Evolutionary conservation across 1,140 invertebrate genomes (phyloP).

Genomic region (Kradibia gibbosae): DNA sequence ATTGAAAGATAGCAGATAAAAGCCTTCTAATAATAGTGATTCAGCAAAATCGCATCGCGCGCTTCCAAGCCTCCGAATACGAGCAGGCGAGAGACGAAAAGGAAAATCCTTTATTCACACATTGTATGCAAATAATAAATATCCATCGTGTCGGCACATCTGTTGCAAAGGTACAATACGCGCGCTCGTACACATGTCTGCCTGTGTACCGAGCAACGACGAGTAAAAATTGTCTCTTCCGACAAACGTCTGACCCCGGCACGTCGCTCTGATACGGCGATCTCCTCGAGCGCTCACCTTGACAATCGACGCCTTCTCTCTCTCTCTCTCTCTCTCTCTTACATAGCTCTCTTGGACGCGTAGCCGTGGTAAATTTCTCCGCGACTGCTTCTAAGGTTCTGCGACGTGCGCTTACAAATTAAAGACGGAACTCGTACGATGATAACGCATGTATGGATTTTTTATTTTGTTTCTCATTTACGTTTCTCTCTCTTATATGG

Average conservation of each 20-base stretch:
- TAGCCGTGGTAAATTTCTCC: neutral
- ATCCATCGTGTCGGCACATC: neutral
- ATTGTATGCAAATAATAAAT: conserved; percentile 24
- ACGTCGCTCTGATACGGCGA: neutral
- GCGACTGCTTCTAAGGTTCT: neutral
- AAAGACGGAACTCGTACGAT: neutral
- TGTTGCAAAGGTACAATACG: neutral
- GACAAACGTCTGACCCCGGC: neutral
- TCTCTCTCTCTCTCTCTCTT: neutral
- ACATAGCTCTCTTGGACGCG: neutral
- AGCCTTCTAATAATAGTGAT: conserved; percentile 24
- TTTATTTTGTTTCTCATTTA: neutral
- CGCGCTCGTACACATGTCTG: neutral
- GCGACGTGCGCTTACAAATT: neutral
- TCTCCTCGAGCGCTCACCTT: conserved; percentile 30
- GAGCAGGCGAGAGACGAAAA: neutral
- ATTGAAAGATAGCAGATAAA: conserved; percentile 2
- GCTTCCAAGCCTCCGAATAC: neutral
- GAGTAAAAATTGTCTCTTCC: conserved; percentile 31
- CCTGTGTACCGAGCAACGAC: neutral
- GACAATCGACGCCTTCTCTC: neutral
- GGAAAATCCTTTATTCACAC: conserved; percentile 22
- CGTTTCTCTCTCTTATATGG: neutral
- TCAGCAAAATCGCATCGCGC: neutral
- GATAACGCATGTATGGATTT: neutral